Evolutionary conservation across 2,888 invertebrate genomes (phyloP).

Genomic region (Xanthia icteritia): DNA sequence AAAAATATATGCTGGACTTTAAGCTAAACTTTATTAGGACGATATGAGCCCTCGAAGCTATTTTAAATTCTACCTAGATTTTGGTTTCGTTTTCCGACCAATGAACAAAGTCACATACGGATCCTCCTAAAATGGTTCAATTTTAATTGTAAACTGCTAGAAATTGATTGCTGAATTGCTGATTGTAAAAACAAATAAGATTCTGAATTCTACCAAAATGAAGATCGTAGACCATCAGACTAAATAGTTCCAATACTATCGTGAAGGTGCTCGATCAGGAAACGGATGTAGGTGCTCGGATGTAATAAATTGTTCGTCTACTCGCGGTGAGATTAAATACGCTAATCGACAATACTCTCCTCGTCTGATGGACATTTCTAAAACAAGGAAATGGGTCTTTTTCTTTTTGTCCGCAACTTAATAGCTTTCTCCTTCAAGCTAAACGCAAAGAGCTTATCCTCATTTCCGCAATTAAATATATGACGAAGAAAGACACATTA

Average conservation of each 20-base stretch:
- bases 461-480: constrained; percentile 74
- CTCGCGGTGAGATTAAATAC: constrained; percentile 34
- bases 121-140: not conserved
- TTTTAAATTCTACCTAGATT: not conserved
- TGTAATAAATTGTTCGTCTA: constrained; percentile 45
- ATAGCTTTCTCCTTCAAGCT: constrained; percentile 71
- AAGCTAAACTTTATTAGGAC: not conserved
- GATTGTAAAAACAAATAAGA: not conserved
- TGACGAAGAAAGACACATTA: constrained; percentile 41
- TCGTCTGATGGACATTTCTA: constrained; percentile 74
- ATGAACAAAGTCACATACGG: not conserved
- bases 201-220: not conserved
- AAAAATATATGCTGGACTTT: not conserved
- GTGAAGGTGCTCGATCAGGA: constrained; percentile 26
- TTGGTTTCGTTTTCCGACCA: not conserved
- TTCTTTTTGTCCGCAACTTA: constrained; percentile 68
- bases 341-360: constrained; percentile 60
- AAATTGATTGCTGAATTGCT: not conserved
- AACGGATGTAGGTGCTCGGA: constrained; percentile 48
- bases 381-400: constrained; percentile 76
- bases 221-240: not conserved
- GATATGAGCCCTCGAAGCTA: not conserved
- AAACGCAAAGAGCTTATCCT: constrained; percentile 57
- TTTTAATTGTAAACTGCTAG: not conserved
- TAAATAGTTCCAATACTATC: constrained; percentile 4